Conservation (phyloP, 1,140 invertebrate species). For the Zaprionus camerounensis region DNA sequence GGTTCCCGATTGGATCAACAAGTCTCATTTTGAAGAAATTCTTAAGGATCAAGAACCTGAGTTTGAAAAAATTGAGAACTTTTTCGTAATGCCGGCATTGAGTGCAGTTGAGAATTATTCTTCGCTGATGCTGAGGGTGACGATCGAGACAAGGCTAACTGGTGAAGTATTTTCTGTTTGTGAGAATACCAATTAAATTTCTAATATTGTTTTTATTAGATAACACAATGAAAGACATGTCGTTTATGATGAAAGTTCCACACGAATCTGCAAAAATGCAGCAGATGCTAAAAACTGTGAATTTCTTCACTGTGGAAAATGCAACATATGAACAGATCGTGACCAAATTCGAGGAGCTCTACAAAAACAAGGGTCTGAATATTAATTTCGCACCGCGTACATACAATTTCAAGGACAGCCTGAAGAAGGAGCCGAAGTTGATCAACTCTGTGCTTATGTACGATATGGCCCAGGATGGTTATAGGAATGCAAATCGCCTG, state of each 20-base stretch:
- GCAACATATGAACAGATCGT: conserved; percentile 58
- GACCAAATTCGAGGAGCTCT: conserved; percentile 62
- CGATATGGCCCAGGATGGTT: conserved; percentile 85
- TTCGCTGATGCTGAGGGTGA: conserved; percentile 68
- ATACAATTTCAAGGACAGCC: conserved; percentile 46
- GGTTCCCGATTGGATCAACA: conserved; percentile 84
- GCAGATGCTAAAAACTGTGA: conserved; percentile 62
- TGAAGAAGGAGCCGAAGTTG: conserved; percentile 52
- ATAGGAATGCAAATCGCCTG: conserved; percentile 85
- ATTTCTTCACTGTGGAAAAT: conserved; percentile 71
- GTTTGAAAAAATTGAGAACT: conserved; percentile 69
- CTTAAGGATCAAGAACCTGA: conserved; percentile 72
- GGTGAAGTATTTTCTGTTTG: conserved; percentile 38
- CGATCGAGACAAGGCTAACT: conserved; percentile 65
- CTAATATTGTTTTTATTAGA: conserved; percentile 38
- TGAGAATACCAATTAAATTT: neutral
- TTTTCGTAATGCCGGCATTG: conserved; percentile 55
- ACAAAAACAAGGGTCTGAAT: conserved; percentile 49
- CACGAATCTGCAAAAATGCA: conserved; percentile 69
- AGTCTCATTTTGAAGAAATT: conserved; percentile 82
- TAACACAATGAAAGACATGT: conserved; percentile 45
- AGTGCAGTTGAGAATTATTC: conserved; percentile 72
- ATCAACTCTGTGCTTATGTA: conserved; percentile 83
- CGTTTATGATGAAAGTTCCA: conserved; percentile 73
- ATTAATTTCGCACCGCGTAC: conserved; percentile 58